Evolutionary conservation across 2,113 vertebrate genomes (phyloP).

Genomic region (Ursus arctos): DNA sequence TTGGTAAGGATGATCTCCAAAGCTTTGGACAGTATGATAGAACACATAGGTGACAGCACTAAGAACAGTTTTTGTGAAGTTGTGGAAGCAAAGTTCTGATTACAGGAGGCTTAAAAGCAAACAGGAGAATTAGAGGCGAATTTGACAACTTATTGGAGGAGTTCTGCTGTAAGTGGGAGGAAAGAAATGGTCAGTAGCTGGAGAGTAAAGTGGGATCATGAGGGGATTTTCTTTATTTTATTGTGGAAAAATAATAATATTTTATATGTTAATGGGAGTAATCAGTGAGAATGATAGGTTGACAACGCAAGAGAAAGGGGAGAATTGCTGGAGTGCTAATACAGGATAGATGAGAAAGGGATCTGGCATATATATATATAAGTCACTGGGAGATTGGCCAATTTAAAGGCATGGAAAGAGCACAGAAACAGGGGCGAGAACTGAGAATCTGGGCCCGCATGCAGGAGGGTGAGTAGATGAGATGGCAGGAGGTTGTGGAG

Average conservation of each 20-base stretch:
- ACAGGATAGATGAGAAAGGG: not conserved
- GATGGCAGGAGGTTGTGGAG: not conserved
- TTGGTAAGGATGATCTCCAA: not conserved
- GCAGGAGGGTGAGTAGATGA: not conserved
- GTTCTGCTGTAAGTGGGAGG: not conserved
- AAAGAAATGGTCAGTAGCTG: not conserved
- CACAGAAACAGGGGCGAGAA: not conserved
- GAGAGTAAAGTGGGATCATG: not conserved
- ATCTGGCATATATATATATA: not conserved
- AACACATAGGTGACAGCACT: not conserved
- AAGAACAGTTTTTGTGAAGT: not conserved
- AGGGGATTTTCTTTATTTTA: not conserved
- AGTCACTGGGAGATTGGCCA: not conserved
- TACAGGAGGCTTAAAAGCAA: not conserved
- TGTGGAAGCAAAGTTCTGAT: not conserved
- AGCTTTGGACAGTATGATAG: not conserved
- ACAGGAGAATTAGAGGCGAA: not conserved
- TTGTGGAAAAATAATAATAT: not conserved
- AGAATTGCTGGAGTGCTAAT: not conserved
- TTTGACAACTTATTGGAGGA: not conserved
- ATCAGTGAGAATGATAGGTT: not conserved
- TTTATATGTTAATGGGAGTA: not conserved
- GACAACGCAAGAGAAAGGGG: not conserved
- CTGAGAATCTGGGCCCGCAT: not conserved
- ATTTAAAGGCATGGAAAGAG: not conserved